phyloP scores from a whole-genome alignment of 2,888 invertebrate species.

The Gastracanthus pulcherrimus region DNA sequence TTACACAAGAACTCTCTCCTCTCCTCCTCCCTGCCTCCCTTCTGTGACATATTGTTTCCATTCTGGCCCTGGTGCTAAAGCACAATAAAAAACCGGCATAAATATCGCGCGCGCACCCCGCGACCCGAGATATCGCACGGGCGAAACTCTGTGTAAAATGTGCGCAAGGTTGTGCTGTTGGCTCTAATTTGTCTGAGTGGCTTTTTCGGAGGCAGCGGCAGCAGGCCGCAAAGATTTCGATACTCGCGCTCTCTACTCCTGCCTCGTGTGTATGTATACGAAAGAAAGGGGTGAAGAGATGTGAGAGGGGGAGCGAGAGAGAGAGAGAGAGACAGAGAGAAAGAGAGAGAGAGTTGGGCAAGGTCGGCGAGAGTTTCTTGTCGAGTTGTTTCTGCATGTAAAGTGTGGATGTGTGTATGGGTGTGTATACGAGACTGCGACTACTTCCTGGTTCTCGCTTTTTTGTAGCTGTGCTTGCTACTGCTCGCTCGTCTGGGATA shows the following conservation, averaged over 20 bases:
- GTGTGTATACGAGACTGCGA: neutral
- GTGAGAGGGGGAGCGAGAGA: no score
- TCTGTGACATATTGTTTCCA: slow-evolving; percentile 76
- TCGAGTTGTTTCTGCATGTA: no score
- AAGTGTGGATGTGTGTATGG: no score
- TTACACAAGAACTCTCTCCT: slow-evolving; percentile 68
- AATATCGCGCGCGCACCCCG: slow-evolving; percentile 69
- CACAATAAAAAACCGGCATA: slow-evolving; percentile 76
- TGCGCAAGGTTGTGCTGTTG: slow-evolving; percentile 49
- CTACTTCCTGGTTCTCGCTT: neutral
- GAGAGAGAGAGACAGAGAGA: no score
- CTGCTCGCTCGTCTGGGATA: slow-evolving; percentile 16
- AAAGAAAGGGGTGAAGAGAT: no score
- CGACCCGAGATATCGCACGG: slow-evolving; percentile 36
- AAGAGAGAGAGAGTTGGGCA: no score
- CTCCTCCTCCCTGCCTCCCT: slow-evolving; percentile 58
- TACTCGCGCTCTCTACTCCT: neutral
- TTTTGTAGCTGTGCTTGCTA: neutral
- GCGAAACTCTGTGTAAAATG: slow-evolving; percentile 31
- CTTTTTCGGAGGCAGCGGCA: slow-evolving; percentile 68
- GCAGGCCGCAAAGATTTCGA: slow-evolving; percentile 62
- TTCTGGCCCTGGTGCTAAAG: slow-evolving; percentile 69
- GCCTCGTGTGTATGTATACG: neutral
- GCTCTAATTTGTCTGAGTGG: slow-evolving; percentile 77
- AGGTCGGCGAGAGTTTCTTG: slow-evolving; percentile 42